Evolutionary conservation across 1,140 invertebrate genomes (phyloP).

Genomic region (Chrysomallon squamiferum): DNA sequence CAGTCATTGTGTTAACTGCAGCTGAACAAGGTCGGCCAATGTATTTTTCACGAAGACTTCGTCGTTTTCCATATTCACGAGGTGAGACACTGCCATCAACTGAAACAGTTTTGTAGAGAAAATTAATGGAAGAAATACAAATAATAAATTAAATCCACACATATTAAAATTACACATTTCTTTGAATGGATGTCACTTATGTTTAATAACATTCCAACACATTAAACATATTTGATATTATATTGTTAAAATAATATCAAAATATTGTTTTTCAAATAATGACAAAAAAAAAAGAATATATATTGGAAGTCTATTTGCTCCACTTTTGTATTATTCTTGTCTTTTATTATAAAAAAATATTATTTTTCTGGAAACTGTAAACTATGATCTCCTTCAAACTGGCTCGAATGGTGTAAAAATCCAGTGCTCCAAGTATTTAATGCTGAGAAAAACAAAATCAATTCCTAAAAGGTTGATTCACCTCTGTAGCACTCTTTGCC

Average conservation of each 20-base stretch:
- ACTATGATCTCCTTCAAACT: too few relatives aligned
- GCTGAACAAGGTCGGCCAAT: conserved; percentile 25
- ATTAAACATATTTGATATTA: neutral
- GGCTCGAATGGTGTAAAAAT: too few relatives aligned
- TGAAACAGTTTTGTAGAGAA: conserved; percentile 14
- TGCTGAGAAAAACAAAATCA: neutral
- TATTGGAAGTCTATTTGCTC: too few relatives aligned
- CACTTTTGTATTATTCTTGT: too few relatives aligned
- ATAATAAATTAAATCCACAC: neutral
- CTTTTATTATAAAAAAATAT: too few relatives aligned
- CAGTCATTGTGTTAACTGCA: conserved; percentile 33
- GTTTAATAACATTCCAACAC: neutral
- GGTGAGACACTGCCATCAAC: conserved; percentile 37
- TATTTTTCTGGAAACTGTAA: too few relatives aligned
- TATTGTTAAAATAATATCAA: too few relatives aligned
- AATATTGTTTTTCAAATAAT: too few relatives aligned
- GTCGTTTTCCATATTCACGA: conserved; percentile 28
- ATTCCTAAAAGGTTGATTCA: conserved; percentile 7
- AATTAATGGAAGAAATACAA: neutral
- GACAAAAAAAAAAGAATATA: too few relatives aligned
- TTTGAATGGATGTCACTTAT: neutral
- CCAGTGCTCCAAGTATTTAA: neutral
- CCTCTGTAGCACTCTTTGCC: conserved; percentile 46
- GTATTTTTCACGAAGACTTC: conserved; percentile 35
- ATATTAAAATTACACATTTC: neutral